phyloP scores from a whole-genome alignment of 2,113 vertebrate genomes.

The Eurystomus gularis region DNA sequence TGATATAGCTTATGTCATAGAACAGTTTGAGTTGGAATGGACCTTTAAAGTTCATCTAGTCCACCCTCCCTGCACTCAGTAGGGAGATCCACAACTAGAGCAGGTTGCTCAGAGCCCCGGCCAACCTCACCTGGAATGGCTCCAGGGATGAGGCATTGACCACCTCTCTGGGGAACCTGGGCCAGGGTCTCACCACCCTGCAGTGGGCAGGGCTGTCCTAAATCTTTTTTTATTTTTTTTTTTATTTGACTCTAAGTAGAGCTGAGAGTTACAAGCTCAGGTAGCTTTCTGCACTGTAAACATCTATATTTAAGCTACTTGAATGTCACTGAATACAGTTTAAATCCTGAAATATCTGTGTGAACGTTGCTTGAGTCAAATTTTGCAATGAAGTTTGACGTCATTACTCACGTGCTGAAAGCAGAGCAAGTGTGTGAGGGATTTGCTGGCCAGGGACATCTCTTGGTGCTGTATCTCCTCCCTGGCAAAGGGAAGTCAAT shows the following conservation, averaged over 20 bases:
- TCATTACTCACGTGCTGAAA: fast-evolving
- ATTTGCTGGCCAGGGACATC: not conserved
- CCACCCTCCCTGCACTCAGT: not conserved
- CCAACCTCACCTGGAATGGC: too few species aligned
- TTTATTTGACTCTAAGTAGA: not conserved
- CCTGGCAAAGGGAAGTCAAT: not conserved
- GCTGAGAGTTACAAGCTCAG: not conserved
- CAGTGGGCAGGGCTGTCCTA: not conserved
- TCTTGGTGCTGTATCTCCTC: not conserved
- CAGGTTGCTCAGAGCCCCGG: too few species aligned
- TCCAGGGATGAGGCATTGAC: too few species aligned
- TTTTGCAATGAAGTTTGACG: not conserved
- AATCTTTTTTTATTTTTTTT: not conserved
- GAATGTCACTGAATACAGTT: not conserved
- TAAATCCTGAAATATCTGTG: not conserved
- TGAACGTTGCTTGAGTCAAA: not conserved
- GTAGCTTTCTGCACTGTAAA: not conserved
- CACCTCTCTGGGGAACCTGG: too few species aligned
- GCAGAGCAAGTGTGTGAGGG: not conserved
- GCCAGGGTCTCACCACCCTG: too few species aligned
- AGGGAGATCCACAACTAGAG: too few species aligned
- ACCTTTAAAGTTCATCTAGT: not conserved
- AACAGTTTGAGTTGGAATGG: not conserved
- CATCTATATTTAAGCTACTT: not conserved
- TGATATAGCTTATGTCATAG: not conserved